Evolutionary conservation across 2,113 vertebrate genomes (phyloP), one percentile per base, ranked within the genome.

Genomic region (Rhinolophus sinicus): DNA sequence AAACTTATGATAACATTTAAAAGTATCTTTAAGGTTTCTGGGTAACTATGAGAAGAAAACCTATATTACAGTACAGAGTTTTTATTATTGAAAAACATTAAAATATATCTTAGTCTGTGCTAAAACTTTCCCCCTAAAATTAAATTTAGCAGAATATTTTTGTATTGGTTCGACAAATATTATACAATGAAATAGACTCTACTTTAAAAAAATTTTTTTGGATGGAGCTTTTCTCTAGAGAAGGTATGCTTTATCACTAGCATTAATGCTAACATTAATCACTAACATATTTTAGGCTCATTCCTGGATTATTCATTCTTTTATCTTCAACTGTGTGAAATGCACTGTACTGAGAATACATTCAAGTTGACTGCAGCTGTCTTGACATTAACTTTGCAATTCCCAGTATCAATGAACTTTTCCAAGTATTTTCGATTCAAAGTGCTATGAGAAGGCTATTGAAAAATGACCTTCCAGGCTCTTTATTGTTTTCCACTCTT

Each of bases 371-470:
- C 56, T 92, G 54, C 92, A 93, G 88, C 88, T 94, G 81, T 16
- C 24, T 94, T 87, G 80, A 54, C 80, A 95, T 35, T 47, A 67
- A 73, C 16, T 92, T 81, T 77, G 35, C 16, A 90, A 67, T 95
- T 87, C 38, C 75, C 56, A 92, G n/a, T 33, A 82, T 54, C 30
- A 21, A 26, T 33, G 33, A 70, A 26, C 22, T 76, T 80, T 95
- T 89, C 84, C 76, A 91, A 80, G 10, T 69, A 80, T 77, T 26
- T 96, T 72, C 38, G 47, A 40, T 54, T 40, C 70, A 30, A n/a
- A 47, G 54, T n/a, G 70, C 8, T 92, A 10, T 82, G n/a, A 60
- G 54, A 82, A 77, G 16, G 19, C 8, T 60, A 58, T 50, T 83
- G 35, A 89, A 94, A 50, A 89, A 95, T 33, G 13, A 44, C 22